These are phyloP conservation scores for Leptinotarsa peninsularis DNA, from an alignment of 2,888 invertebrate genomes.

Conservation along the genomic window DNA sequence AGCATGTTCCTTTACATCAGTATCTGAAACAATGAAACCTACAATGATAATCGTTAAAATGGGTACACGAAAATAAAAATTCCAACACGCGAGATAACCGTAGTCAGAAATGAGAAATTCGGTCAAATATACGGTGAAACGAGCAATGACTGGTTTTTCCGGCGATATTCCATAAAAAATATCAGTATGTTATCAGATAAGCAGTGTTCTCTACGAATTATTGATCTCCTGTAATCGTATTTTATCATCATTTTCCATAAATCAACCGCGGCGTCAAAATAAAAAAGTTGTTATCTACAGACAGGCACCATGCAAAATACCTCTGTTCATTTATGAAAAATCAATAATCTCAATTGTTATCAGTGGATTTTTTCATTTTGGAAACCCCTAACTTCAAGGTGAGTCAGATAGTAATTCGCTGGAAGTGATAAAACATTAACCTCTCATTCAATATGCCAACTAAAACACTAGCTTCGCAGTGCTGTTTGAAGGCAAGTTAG, in stretches of 20 bases:
- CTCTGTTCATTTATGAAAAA: not conserved
- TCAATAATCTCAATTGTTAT: not conserved
- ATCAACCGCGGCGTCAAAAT: not conserved
- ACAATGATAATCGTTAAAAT: too few species aligned
- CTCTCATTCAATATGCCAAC: too few species aligned
- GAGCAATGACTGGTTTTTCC: conserved; percentile 4
- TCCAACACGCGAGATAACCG: not conserved
- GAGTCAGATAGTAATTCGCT: too few species aligned
- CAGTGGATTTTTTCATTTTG: not conserved
- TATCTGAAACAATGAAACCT: not conserved
- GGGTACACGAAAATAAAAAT: not conserved
- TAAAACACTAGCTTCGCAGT: too few species aligned
- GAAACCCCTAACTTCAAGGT: too few species aligned
- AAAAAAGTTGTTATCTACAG: conserved; percentile 2
- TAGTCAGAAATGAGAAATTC: not conserved
- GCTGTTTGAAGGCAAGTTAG: too few species aligned
- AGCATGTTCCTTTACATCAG: too few species aligned
- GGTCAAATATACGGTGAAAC: not conserved
- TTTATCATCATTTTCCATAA: not conserved
- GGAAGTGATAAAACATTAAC: too few species aligned
- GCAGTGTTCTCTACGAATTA: too few species aligned
- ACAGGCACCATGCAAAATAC: conserved; percentile 3
- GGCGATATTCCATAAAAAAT: not conserved
- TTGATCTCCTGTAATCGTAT: not conserved
- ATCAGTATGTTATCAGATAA: not conserved